A percentile compares a stretch with the other conserved stretches of the same genome.
phyloP scores from a whole-genome alignment of 2,797 vertebrate species.

The Sardinella longiceps region DNA sequence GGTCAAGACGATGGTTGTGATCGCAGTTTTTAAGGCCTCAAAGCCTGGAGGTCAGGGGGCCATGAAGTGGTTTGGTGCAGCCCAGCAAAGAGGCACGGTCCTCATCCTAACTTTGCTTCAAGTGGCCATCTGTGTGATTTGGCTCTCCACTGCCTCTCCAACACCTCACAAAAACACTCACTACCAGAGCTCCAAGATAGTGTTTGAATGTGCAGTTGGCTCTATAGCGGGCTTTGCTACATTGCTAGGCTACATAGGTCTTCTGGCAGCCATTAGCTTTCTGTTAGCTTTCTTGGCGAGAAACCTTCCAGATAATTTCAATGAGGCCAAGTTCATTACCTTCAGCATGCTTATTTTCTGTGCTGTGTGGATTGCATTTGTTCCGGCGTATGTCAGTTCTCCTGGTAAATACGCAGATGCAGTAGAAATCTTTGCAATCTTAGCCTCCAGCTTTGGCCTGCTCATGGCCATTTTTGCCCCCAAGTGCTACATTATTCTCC shows the following conservation, averaged over 20 bases:
- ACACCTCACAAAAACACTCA: constrained; percentile 46
- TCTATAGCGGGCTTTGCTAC: constrained; percentile 41
- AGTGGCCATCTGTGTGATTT: constrained; percentile 44
- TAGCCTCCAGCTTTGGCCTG: constrained; percentile 54
- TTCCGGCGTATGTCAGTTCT: constrained; percentile 52
- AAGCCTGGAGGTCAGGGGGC: constrained; percentile 40
- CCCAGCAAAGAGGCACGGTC: constrained; percentile 51
- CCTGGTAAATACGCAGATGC: constrained; percentile 52
- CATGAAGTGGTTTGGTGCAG: constrained; percentile 54
- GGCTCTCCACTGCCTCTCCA: constrained; percentile 48
- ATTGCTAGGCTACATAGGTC: constrained; percentile 50
- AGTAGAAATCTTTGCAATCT: constrained; percentile 51
- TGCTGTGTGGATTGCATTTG: constrained; percentile 53
- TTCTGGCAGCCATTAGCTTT: constrained; percentile 48
- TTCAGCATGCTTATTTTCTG: constrained; percentile 57
- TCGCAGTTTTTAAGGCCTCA: constrained; percentile 49
- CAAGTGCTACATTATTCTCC: constrained; percentile 54
- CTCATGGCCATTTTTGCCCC: constrained; percentile 53
- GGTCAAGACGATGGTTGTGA: constrained; percentile 57
- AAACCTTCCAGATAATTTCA: constrained; percentile 54
- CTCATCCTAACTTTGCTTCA: constrained; percentile 47
- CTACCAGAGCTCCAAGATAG: constrained; percentile 49
- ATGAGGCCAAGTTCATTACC: constrained; percentile 56
- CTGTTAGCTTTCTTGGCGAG: constrained; percentile 49
- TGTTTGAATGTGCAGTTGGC: constrained; percentile 46